phyloP scores from a whole-genome alignment of 1,140 invertebrate species.

The Druon quercuslanigerum region DNA sequence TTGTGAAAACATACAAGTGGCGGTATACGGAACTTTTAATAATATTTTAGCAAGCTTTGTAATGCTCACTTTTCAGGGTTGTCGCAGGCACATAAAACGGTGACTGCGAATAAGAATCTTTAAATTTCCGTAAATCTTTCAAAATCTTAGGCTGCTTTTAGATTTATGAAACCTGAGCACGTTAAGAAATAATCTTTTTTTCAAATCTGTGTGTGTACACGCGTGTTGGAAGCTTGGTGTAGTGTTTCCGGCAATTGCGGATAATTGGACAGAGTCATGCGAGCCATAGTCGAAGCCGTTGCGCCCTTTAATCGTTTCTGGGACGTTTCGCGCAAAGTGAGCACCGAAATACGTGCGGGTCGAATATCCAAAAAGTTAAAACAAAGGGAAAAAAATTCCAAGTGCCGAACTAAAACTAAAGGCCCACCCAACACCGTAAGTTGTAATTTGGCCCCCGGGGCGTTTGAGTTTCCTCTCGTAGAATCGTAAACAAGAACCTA shows the following conservation, averaged over 20 bases:
- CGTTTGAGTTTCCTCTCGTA: slow-evolving; percentile 4
- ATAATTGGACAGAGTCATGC: slow-evolving; percentile 56
- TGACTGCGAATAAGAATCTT: too few relatives aligned
- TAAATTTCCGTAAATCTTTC: background rate
- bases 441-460: background rate
- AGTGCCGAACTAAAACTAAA: background rate
- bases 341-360: slow-evolving; percentile 2
- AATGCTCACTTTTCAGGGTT: too few relatives aligned
- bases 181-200: slow-evolving; percentile 17
- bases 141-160: slow-evolving; percentile 9
- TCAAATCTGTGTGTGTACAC: background rate
- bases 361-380: slow-evolving; percentile 4
- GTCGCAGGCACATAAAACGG: too few relatives aligned
- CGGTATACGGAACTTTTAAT: too few relatives aligned
- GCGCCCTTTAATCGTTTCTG: slow-evolving; percentile 46
- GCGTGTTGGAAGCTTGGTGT: slow-evolving; percentile 1
- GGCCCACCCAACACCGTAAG: background rate
- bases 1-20: too few relatives aligned
- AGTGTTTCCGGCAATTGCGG: slow-evolving; percentile 49
- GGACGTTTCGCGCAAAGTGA: slow-evolving; percentile 35
- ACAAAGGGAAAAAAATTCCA: background rate
- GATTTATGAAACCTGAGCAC: slow-evolving; percentile 11
- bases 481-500: slow-evolving; percentile 7
- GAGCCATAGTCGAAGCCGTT: slow-evolving; percentile 37
- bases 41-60: too few relatives aligned